A percentile compares a stretch with the other conserved stretches of the same genome.
Evolutionary conservation across 2,888 invertebrate genomes (phyloP).

Genomic region (Zygaena filipendulae): DNA sequence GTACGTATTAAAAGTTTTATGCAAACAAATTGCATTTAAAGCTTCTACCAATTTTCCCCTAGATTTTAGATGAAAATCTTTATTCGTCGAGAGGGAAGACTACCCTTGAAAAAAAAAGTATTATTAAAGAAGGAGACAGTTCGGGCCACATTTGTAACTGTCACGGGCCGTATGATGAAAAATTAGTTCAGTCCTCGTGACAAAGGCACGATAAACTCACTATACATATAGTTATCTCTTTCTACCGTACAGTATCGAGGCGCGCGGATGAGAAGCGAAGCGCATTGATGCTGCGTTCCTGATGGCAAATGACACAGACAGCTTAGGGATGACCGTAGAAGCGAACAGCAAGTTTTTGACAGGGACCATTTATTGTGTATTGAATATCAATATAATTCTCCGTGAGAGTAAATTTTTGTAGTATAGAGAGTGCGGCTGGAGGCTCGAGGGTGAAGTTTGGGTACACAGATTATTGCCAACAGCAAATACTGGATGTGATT

Average conservation of each 20-base stretch:
- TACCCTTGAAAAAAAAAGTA: slow-evolving; percentile 68
- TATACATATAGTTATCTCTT: slow-evolving; percentile 44
- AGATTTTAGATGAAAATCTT: slow-evolving; percentile 56
- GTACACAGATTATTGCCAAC: slow-evolving; percentile 60
- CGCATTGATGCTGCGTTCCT: slow-evolving; percentile 46
- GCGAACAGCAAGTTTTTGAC: slow-evolving; percentile 70
- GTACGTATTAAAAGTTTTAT: slow-evolving; percentile 37
- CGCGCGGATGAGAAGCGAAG: slow-evolving; percentile 27
- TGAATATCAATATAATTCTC: slow-evolving; percentile 69
- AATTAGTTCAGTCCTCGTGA: slow-evolving; percentile 68
- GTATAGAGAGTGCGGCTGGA: slow-evolving; percentile 48
- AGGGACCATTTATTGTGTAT: slow-evolving; percentile 68
- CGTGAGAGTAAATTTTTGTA: slow-evolving; percentile 66
- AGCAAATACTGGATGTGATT: slow-evolving; percentile 61
- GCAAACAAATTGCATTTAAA: slow-evolving; percentile 54
- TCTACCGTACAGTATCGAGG: slow-evolving; percentile 29
- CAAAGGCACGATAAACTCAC: slow-evolving; percentile 64
- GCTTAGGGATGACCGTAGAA: slow-evolving; percentile 70
- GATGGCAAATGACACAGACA: slow-evolving; percentile 67
- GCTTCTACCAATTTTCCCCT: slow-evolving; percentile 53
- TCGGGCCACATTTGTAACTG: slow-evolving; percentile 68
- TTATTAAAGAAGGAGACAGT: slow-evolving; percentile 71
- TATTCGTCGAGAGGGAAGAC: slow-evolving; percentile 50
- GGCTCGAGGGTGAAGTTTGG: slow-evolving; percentile 52
- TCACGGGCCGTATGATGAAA: slow-evolving; percentile 69